Evolutionary conservation across 1,140 invertebrate species (phyloP).

Genomic region (Zaprionus ghesquierei): DNA sequence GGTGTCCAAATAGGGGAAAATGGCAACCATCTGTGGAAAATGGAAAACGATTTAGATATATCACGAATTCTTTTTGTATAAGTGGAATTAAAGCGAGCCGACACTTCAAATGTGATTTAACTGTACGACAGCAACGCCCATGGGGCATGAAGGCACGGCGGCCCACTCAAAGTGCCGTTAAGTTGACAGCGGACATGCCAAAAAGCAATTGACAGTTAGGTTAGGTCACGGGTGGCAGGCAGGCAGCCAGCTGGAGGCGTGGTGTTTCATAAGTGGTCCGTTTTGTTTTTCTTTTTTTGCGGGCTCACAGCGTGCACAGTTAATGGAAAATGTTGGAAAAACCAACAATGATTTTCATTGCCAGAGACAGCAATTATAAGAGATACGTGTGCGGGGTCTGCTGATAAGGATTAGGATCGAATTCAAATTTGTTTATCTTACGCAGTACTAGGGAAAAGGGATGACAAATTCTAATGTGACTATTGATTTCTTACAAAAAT

Average conservation of each 20-base stretch:
- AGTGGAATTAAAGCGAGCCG: slow-evolving; percentile 10
- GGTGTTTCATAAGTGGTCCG: background rate
- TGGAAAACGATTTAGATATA: slow-evolving; percentile 2
- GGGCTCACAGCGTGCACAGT: background rate
- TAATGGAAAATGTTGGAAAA: background rate
- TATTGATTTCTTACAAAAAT: background rate
- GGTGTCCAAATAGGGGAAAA: slow-evolving; percentile 92
- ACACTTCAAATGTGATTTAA: slow-evolving; percentile 19
- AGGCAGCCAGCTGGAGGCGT: background rate
- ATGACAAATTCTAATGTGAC: too few species aligned
- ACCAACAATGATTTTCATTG: background rate
- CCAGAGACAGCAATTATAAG: background rate
- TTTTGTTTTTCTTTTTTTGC: background rate
- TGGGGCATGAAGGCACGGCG: too few species aligned
- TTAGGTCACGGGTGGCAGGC: background rate
- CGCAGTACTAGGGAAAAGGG: too few species aligned
- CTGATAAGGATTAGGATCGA: background rate
- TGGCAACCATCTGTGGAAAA: slow-evolving; percentile 90
- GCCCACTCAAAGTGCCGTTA: slow-evolving; percentile 29
- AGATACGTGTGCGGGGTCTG: background rate
- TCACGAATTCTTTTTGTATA: background rate
- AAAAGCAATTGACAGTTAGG: slow-evolving; percentile 30
- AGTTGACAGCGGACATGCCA: slow-evolving; percentile 40
- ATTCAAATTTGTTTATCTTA: background rate
- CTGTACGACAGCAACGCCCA: background rate